A percentile compares a stretch with the other conserved stretches of the same genome.
Evolutionary conservation across 2,888 invertebrate genomes (phyloP).

Genomic region (Aplocera efformata): DNA sequence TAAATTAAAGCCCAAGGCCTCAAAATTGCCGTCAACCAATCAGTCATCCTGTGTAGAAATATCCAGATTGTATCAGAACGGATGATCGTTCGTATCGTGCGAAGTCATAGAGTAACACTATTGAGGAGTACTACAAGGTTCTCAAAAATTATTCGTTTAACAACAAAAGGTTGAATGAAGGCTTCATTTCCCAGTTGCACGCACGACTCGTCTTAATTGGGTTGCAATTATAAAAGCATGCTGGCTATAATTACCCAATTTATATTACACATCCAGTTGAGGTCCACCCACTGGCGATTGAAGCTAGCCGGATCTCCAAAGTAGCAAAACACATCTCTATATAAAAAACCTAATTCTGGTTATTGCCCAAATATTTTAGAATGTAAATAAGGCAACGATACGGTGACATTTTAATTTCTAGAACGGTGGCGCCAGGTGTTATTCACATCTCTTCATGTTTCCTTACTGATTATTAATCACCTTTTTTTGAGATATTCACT

Average conservation of each 20-base stretch:
- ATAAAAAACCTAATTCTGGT: conserved; percentile 7
- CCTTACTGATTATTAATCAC: too few species aligned
- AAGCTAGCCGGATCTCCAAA: conserved; percentile 27
- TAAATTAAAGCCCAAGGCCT: too few species aligned
- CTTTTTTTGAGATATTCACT: too few species aligned
- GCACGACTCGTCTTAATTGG: conserved; percentile 61
- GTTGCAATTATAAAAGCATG: conserved; percentile 59
- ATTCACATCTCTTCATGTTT: conserved; percentile 6
- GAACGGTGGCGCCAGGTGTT: conserved; percentile 12
- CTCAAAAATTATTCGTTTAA: conserved; percentile 60
- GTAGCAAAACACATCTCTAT: conserved; percentile 18
- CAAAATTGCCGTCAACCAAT: too few species aligned
- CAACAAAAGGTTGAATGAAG: conserved; percentile 72
- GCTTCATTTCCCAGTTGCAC: conserved; percentile 74
- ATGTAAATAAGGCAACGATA: conserved; percentile 8
- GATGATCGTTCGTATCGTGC: conserved; percentile 61
- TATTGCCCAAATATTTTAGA: conserved; percentile 20
- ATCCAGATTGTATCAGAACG: conserved; percentile 51
- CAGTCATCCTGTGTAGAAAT: conserved; percentile 3
- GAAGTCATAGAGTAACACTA: conserved; percentile 62
- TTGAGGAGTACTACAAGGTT: conserved; percentile 69
- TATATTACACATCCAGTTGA: conserved; percentile 25
- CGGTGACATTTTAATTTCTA: too few species aligned
- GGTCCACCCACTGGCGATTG: conserved; percentile 30
- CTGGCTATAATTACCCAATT: conserved; percentile 47